Percentiles rank a stretch among this genome's conserved stretches.
Conservation (phyloP, 2,113 vertebrate genomes). For the Mystacornis crossleyi region DNA sequence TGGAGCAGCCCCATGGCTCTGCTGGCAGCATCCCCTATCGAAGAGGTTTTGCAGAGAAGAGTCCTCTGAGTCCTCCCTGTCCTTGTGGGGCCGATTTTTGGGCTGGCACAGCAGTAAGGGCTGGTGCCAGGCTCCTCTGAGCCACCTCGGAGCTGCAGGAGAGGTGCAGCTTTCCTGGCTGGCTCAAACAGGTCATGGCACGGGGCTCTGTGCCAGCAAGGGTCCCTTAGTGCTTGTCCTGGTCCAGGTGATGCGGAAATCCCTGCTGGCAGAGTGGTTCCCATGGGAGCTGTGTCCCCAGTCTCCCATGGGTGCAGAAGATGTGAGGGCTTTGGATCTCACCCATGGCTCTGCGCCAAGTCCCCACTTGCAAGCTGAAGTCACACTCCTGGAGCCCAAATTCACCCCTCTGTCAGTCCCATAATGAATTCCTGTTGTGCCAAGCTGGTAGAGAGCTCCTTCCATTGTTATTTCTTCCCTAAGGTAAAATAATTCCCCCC, state of each 20-base stretch:
- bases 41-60: not conserved
- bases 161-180: not conserved
- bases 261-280: not conserved
- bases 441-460: not conserved
- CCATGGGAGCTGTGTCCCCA: rapidly evolving
- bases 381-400: not conserved
- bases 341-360: not conserved
- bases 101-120: not conserved
- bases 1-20: not conserved
- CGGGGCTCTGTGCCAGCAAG: rapidly evolving
- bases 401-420: not conserved
- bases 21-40: not conserved
- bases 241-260: not conserved
- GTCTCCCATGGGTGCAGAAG: not conserved
- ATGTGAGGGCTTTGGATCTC: not conserved
- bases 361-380: not conserved
- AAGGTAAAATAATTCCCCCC: not conserved
- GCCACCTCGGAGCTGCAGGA: not conserved
- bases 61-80: too few relatives aligned
- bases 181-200: not conserved
- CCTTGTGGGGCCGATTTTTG: not conserved
- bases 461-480: not conserved
- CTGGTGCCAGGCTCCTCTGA: not conserved
- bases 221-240: not conserved
- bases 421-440: not conserved